Conservation (phyloP, 2,888 invertebrate species). For the Erannis defoliaria region DNA sequence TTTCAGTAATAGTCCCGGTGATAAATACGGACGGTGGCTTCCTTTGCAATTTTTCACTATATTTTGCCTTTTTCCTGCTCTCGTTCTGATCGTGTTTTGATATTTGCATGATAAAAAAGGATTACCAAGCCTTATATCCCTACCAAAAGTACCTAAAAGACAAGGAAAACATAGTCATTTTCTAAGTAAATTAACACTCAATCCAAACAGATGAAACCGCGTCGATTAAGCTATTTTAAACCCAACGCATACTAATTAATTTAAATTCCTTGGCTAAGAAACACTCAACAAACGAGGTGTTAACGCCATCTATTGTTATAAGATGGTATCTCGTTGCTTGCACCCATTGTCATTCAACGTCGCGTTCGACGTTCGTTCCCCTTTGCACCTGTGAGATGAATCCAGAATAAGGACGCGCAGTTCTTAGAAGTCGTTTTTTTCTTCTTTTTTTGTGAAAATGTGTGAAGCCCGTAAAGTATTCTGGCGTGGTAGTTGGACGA, state of each 20-base stretch:
- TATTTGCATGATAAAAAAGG: too few species aligned
- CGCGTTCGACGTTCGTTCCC: constrained; percentile 41
- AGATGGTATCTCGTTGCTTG: constrained; percentile 56
- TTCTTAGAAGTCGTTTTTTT: constrained; percentile 43
- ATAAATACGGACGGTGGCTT: too few species aligned
- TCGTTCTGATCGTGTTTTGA: too few species aligned
- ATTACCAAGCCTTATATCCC: too few species aligned
- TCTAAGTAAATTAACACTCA: constrained; percentile 17
- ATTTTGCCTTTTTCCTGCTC: too few species aligned
- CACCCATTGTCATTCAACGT: constrained; percentile 62
- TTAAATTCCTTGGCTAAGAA: constrained; percentile 31
- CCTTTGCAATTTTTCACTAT: too few species aligned
- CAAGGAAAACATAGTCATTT: background rate
- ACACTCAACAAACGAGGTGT: constrained; percentile 42
- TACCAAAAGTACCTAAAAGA: too few species aligned
- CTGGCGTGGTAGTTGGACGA: constrained; percentile 47
- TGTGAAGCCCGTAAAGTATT: constrained; percentile 71
- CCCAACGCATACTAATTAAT: constrained; percentile 25
- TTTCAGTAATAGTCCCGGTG: too few species aligned
- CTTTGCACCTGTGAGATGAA: constrained; percentile 63
- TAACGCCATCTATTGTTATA: constrained; percentile 56
- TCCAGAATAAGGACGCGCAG: constrained; percentile 64
- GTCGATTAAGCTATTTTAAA: constrained; percentile 23
- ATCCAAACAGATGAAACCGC: constrained; percentile 23
- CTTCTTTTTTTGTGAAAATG: constrained; percentile 62